A percentile compares a stretch with the other conserved stretches of the same genome.
Conservation (phyloP, 2,888 invertebrate genomes). For the Baronia brevicornis region DNA sequence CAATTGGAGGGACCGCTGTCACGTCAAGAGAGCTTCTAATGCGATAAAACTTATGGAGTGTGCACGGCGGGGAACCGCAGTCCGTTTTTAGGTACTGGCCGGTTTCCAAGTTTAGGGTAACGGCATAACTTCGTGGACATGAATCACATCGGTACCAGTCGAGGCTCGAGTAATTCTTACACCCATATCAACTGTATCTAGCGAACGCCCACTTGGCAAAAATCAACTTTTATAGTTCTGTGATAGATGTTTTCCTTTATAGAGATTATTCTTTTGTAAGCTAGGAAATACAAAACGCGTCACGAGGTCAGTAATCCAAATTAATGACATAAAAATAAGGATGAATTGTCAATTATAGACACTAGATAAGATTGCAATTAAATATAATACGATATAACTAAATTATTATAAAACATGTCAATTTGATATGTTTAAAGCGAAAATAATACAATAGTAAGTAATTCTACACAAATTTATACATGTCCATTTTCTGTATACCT, state of each 20-base stretch:
- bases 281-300: neutral
- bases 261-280: neutral
- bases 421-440: no score
- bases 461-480: no score
- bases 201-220: constrained; percentile 51
- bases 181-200: constrained; percentile 60
- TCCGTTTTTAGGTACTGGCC: constrained; percentile 58
- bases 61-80: constrained; percentile 42
- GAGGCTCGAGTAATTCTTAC: constrained; percentile 57
- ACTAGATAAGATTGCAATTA: constrained; percentile 1
- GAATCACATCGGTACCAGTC: constrained; percentile 42
- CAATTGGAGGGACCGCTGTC: constrained; percentile 38
- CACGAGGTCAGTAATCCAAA: neutral
- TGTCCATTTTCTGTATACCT: no score
- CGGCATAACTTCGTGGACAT: constrained; percentile 46
- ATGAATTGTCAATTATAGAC: neutral
- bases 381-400: no score
- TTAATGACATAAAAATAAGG: neutral
- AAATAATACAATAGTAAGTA: no score
- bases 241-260: constrained; percentile 1
- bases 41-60: constrained; percentile 44
- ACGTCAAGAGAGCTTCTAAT: constrained; percentile 22
- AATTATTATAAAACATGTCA: constrained; percentile 3
- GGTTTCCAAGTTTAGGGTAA: constrained; percentile 51
- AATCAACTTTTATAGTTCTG: no score